Evolutionary conservation across 1,140 invertebrate species (phyloP).

Genomic region (Papilio dardanus): DNA sequence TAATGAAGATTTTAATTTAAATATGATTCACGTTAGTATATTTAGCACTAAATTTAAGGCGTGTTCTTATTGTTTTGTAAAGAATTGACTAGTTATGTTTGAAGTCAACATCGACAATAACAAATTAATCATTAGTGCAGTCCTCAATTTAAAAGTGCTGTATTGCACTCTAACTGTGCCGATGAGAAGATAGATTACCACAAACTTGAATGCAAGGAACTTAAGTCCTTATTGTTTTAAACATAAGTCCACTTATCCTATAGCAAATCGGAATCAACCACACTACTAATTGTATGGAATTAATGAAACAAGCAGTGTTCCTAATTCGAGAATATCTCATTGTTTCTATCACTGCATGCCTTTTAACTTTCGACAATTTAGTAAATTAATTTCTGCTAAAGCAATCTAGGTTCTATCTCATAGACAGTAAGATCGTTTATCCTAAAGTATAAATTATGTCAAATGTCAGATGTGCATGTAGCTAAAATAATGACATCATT

Average conservation of each 20-base stretch:
- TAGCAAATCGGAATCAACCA: neutral
- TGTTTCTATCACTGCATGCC: slow-evolving; percentile 33
- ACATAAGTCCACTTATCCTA: neutral
- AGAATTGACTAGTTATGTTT: neutral
- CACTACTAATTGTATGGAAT: slow-evolving; percentile 33
- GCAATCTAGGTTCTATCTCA: neutral
- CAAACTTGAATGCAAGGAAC: neutral
- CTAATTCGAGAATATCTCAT: slow-evolving; percentile 37
- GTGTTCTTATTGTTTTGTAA: neutral
- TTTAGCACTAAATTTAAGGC: neutral
- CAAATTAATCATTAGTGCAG: slow-evolving; percentile 32
- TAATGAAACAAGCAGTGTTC: slow-evolving; percentile 35
- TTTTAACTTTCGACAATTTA: slow-evolving; percentile 30
- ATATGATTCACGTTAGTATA: too few species aligned
- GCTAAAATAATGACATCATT: neutral
- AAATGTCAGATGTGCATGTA: slow-evolving; percentile 7
- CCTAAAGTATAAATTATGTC: neutral
- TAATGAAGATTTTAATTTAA: neutral
- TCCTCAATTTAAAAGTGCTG: slow-evolving; percentile 9
- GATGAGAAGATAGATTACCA: slow-evolving; percentile 26
- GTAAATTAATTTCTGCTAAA: neutral
- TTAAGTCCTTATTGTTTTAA: slow-evolving; percentile 5
- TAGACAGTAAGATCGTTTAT: slow-evolving; percentile 2
- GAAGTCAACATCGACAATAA: neutral
- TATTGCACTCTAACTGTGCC: neutral